A percentile compares a stretch with the other conserved stretches of the same genome.
These are phyloP conservation scores for Scomberomorus guttatus DNA, from an alignment of 2,797 vertebrate species.

Conservation along the genomic window DNA sequence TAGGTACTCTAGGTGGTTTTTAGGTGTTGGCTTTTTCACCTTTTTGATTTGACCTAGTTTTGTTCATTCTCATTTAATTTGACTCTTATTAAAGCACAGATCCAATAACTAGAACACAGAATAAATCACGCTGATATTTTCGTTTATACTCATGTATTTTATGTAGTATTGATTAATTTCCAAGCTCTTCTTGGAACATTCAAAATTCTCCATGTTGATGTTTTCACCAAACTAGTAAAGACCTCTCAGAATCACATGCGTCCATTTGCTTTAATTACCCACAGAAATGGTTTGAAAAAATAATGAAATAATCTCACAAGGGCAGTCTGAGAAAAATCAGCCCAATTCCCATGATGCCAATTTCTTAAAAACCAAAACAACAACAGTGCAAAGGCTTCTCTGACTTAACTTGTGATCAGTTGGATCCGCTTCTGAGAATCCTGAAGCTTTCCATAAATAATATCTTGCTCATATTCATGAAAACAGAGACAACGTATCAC, in stretches of 20 bases:
- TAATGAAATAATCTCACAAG: slow-evolving; percentile 42
- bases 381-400: slow-evolving; percentile 38
- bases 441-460: slow-evolving; percentile 53
- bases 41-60: not conserved
- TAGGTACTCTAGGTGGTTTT: too few relatives aligned
- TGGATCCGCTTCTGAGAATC: slow-evolving; percentile 40
- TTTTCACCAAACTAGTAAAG: slow-evolving; percentile 34
- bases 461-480: slow-evolving; percentile 56
- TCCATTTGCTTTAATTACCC: slow-evolving; percentile 30
- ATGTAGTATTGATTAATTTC: slow-evolving; percentile 34
- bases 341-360: slow-evolving; percentile 27
- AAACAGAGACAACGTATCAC: slow-evolving; percentile 28
- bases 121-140: slow-evolving; percentile 30
- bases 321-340: slow-evolving; percentile 32
- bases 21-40: not conserved
- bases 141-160: slow-evolving; percentile 7
- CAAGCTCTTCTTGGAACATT: not conserved
- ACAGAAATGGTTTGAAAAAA: slow-evolving; percentile 11
- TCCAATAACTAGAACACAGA: slow-evolving; percentile 8
- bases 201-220: not conserved
- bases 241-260: not conserved
- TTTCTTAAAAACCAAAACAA: slow-evolving; percentile 42
- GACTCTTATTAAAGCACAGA: slow-evolving; percentile 2
- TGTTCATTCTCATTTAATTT: not conserved
- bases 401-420: slow-evolving; percentile 51